Base-by-base conservation (phyloP, 2,797 vertebrate species). In the Rousettus madagascariensis region DNA sequence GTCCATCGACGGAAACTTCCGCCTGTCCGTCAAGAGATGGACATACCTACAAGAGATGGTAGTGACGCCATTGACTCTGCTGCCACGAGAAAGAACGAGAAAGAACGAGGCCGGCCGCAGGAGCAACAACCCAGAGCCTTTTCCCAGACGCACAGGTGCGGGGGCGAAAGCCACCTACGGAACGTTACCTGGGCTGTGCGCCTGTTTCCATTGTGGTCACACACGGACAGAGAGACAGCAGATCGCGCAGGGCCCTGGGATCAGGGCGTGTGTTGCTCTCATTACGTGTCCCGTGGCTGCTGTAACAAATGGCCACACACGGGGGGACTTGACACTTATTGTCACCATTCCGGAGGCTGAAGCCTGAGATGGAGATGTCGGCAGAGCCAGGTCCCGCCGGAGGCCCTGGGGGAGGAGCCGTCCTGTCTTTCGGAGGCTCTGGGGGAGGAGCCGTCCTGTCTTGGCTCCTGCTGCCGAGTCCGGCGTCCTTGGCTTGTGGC, bases 201-300 rank as follows among this genome's bases (percentile, higher is more conserved):
- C 78, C 22, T 33, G 38, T 38, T 38, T 38, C 38, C 4, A 3
- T 38, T 38, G 38, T 38, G 46, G 46, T 4, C 46, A 13, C 46
- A 46, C 46, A 30, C 24, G 2, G 2, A 1, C 13, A 10, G n/a
- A 69, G 26, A 9, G 16, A 13, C 36, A 0, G 4, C 30, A 19
- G 33, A 1, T 2, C 0, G 38, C 9, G 33, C 55, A 53, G 46
- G 53, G 46, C 84, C 57, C 2, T n/a, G 65, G 53, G 65, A 12
- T 1, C 1, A 0, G 78, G 22, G 9, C 3, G 13, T 6, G 57
- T 2, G n/a, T 3, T 16, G 57, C n/a, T n/a, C n/a, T n/a, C n/a
- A n/a, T n/a, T n/a, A n/a, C n/a, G 46, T 26, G 28, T 71, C n/a
- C 80, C 15, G 28, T 13, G 43, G 53, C 30, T 1, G 53, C 43